phyloP scores from a whole-genome alignment of 2,888 invertebrate species.

The Xylota sylvarum region DNA sequence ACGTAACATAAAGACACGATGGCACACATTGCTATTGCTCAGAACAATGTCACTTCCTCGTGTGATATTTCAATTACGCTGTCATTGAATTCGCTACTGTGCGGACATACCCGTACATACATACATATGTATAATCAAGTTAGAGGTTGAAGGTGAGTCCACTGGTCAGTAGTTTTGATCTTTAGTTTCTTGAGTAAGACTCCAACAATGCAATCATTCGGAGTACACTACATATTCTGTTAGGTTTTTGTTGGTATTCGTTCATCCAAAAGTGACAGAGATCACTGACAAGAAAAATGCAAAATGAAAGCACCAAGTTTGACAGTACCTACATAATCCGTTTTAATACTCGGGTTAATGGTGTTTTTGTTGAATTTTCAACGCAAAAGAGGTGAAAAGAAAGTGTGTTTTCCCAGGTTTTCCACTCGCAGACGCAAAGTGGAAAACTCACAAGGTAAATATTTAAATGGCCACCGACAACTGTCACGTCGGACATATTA shows the following conservation, averaged over 20 bases:
- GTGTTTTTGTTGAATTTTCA: slow-evolving; percentile 27
- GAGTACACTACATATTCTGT: background rate
- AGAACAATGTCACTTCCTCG: slow-evolving; percentile 75
- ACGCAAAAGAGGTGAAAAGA: slow-evolving; percentile 34
- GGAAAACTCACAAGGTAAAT: slow-evolving; percentile 48
- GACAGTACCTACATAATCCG: slow-evolving; percentile 36
- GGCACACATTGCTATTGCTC: slow-evolving; percentile 62
- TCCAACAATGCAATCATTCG: slow-evolving; percentile 28
- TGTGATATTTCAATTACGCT: slow-evolving; percentile 71
- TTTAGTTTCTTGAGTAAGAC: slow-evolving; percentile 40
- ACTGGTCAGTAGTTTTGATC: slow-evolving; percentile 61
- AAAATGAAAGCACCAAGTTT: slow-evolving; percentile 49
- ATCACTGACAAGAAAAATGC: slow-evolving; percentile 22
- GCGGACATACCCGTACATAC: slow-evolving; percentile 22
- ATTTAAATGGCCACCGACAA: slow-evolving; percentile 45
- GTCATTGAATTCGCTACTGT: slow-evolving; percentile 23
- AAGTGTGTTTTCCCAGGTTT: slow-evolving; percentile 66
- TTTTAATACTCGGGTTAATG: slow-evolving; percentile 44
- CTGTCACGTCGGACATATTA: slow-evolving; percentile 50
- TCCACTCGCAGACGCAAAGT: slow-evolving; percentile 6
- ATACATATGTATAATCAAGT: slow-evolving; percentile 39
- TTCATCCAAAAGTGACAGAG: slow-evolving; percentile 39
- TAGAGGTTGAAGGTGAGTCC: slow-evolving; percentile 66
- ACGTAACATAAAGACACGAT: slow-evolving; percentile 63
- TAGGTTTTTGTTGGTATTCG: slow-evolving; percentile 11